Conservation (phyloP, 2,888 invertebrate genomes). For the Harpagoxenus sublaevis region DNA sequence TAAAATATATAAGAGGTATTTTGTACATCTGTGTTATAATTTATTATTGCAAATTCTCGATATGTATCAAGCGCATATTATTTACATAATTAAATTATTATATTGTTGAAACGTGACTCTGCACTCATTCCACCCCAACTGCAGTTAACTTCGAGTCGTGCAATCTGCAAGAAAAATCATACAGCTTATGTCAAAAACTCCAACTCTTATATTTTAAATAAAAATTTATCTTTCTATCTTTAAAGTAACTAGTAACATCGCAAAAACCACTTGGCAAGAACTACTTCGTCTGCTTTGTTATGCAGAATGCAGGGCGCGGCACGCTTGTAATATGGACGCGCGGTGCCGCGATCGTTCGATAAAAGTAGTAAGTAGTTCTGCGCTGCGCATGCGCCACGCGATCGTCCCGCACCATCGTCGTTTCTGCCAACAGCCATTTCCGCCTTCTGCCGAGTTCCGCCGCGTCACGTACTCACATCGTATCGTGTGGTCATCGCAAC, state of each 20-base stretch:
- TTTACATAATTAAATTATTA: constrained; percentile 30
- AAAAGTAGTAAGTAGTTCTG: not conserved
- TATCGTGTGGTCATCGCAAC: constrained; percentile 49
- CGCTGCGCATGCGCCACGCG: constrained; percentile 43
- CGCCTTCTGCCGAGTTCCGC: constrained; percentile 55
- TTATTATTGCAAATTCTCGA: not conserved
- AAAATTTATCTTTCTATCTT: not conserved
- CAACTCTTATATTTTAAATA: not conserved
- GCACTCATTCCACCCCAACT: not conserved
- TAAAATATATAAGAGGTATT: constrained; percentile 22
- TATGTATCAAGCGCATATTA: not conserved
- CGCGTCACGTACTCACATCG: constrained; percentile 2
- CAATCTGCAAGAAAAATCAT: not conserved
- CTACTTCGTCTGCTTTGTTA: not conserved
- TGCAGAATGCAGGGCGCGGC: not conserved
- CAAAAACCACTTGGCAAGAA: not conserved
- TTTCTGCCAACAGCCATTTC: too few relatives aligned
- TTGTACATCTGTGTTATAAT: not conserved
- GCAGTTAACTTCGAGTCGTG: not conserved
- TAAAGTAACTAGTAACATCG: too few relatives aligned
- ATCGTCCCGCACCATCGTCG: constrained; percentile 1
- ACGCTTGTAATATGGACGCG: too few relatives aligned
- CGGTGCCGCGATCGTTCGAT: not conserved
- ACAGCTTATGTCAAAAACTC: too few relatives aligned
- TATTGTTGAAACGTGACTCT: not conserved